phyloP scores from a whole-genome alignment of 2,797 vertebrate genomes.

The Mormyrus hasselquistii region DNA sequence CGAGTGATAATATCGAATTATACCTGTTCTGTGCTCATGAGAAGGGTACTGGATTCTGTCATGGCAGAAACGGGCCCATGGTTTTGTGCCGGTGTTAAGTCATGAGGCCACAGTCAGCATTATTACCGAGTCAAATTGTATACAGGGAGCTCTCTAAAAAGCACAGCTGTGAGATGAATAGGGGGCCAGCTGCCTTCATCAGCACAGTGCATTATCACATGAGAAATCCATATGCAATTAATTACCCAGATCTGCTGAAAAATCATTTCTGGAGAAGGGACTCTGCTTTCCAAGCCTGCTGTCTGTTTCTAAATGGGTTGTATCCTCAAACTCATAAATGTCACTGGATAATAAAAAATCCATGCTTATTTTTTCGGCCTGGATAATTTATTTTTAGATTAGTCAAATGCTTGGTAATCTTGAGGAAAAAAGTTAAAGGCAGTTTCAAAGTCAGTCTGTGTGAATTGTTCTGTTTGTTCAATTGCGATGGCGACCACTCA shows the following conservation, averaged over 20 bases:
- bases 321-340: not conserved
- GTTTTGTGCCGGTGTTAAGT: not conserved
- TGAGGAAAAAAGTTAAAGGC: not conserved
- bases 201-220: not conserved
- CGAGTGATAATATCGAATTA: not conserved
- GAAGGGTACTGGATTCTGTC: not conserved
- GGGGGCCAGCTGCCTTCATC: not conserved
- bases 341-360: not conserved
- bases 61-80: not conserved
- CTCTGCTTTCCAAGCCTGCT: not conserved
- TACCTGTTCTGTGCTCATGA: not conserved
- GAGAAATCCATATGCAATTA: not conserved
- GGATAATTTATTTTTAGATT: not conserved
- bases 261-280: not conserved
- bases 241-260: not conserved
- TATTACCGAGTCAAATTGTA: not conserved
- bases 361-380: not conserved
- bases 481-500: not conserved
- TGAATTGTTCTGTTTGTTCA: not conserved
- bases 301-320: not conserved
- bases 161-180: not conserved
- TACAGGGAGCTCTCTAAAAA: not conserved
- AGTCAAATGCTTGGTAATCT: not conserved
- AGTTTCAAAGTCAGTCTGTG: not conserved
- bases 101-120: not conserved